Percentiles rank a stretch among this genome's conserved stretches.
Evolutionary conservation across 2,113 vertebrate genomes (phyloP).

Genomic region (Neogale vison): DNA sequence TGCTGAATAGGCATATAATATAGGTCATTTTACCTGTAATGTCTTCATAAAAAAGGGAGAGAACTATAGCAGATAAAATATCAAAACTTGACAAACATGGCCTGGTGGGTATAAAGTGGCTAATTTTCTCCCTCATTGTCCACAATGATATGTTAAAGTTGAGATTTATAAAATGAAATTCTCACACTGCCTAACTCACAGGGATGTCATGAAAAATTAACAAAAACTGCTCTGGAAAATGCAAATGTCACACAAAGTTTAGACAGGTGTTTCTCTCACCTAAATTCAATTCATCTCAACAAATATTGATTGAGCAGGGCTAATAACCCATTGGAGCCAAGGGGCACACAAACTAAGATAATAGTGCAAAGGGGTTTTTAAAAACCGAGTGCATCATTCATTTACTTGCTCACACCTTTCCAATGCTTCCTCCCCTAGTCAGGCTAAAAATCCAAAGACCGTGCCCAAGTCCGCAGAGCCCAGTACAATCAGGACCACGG

Average conservation of each 20-base stretch:
- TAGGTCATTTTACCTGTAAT: not conserved
- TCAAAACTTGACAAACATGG: not conserved
- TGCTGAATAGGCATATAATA: not conserved
- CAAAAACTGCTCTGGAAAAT: constrained; percentile 4
- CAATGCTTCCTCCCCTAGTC: not conserved
- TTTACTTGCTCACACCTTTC: not conserved
- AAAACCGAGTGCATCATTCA: not conserved
- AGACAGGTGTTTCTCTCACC: not conserved
- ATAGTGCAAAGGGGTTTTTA: not conserved
- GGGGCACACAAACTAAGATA: not conserved
- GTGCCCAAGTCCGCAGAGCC: not conserved
- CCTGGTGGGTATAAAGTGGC: not conserved
- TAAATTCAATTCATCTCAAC: not conserved
- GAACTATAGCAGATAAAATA: not conserved
- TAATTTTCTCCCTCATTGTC: not conserved
- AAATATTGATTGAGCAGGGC: not conserved
- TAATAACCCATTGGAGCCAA: not conserved
- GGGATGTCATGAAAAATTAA: not conserved
- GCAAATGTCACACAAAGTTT: not conserved
- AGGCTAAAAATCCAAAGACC: not conserved
- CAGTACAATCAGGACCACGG: rapidly evolving
- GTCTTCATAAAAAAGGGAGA: not conserved
- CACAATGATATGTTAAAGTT: not conserved
- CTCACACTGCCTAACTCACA: not conserved
- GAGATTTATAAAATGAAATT: not conserved